A percentile compares a stretch with the other conserved stretches of the same genome.
Conservation (phyloP, 2,888 invertebrate genomes). For the Phaonia tiefii region DNA sequence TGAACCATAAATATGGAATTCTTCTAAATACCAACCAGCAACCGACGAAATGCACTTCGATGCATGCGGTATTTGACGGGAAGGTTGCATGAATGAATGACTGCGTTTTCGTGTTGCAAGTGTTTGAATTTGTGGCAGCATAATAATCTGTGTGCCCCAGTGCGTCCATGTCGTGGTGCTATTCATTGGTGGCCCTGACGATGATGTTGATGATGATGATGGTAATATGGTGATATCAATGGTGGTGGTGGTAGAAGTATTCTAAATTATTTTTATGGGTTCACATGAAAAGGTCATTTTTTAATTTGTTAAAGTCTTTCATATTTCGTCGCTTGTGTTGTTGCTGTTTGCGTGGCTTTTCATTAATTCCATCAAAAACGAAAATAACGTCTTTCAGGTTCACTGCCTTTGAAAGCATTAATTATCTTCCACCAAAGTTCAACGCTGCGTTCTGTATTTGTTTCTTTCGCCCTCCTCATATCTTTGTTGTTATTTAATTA, state of each 20-base stretch:
- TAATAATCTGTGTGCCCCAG: neutral
- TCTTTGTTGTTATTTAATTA: constrained; percentile 34
- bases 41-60: neutral
- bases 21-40: constrained; percentile 7
- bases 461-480: constrained; percentile 12
- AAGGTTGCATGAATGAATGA: constrained; percentile 32
- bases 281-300: constrained; percentile 64
- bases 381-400: constrained; percentile 61
- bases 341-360: constrained; percentile 38
- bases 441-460: constrained; percentile 51
- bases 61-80: constrained; percentile 23
- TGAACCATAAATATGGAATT: constrained; percentile 31
- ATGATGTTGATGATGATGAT: constrained; percentile 7
- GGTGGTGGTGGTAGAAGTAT: constrained; percentile 54
- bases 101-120: constrained; percentile 43
- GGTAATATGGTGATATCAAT: constrained; percentile 53
- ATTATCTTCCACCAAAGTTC: constrained; percentile 63
- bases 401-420: constrained; percentile 66
- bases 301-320: constrained; percentile 44
- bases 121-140: neutral
- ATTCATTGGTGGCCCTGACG: constrained; percentile 32
- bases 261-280: constrained; percentile 63
- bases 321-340: constrained; percentile 19
- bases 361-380: constrained; percentile 44
- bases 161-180: constrained; percentile 3